These are phyloP conservation scores for Podotricha telesiphe DNA, from an alignment of 2,888 invertebrate species.

Conservation along the genomic window DNA sequence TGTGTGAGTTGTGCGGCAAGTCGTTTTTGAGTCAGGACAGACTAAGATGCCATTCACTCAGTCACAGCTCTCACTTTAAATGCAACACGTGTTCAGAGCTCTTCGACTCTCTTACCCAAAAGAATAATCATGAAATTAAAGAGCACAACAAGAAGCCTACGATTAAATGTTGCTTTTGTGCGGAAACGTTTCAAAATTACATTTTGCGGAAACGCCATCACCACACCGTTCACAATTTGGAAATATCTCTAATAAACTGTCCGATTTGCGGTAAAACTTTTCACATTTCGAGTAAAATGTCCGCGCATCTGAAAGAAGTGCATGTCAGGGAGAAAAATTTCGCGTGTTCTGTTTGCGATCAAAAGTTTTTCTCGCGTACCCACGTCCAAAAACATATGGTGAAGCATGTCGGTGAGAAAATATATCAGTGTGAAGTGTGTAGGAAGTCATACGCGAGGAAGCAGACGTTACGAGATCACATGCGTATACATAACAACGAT, in stretches of 20 bases:
- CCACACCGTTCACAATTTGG: conserved; percentile 55
- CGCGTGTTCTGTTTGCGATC: conserved; percentile 75
- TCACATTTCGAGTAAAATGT: conserved; percentile 66
- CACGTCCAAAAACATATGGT: conserved; percentile 81
- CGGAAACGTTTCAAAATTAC: conserved; percentile 65
- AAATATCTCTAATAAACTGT: conserved; percentile 59
- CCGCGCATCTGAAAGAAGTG: conserved; percentile 68
- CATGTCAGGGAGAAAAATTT: conserved; percentile 76
- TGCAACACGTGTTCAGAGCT: conserved; percentile 61
- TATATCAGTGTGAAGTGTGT: conserved; percentile 75
- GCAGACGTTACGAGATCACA: conserved; percentile 68
- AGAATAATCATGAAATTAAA: conserved; percentile 59
- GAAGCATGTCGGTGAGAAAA: conserved; percentile 75
- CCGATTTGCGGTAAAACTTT: conserved; percentile 66
- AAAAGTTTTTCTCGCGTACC: conserved; percentile 77
- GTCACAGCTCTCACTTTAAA: conserved; percentile 62
- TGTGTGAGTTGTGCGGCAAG: conserved; percentile 74
- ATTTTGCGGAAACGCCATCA: conserved; percentile 63
- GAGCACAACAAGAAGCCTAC: conserved; percentile 60
- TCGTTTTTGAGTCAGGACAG: conserved; percentile 68
- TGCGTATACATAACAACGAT: conserved; percentile 66
- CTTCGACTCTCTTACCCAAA: conserved; percentile 63
- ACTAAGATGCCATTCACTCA: conserved; percentile 61
- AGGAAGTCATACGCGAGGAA: conserved; percentile 76
- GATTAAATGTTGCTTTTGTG: conserved; percentile 65